phyloP scores from a whole-genome alignment of 2,797 vertebrate genomes.

The Chaenodraco wilsoni region DNA sequence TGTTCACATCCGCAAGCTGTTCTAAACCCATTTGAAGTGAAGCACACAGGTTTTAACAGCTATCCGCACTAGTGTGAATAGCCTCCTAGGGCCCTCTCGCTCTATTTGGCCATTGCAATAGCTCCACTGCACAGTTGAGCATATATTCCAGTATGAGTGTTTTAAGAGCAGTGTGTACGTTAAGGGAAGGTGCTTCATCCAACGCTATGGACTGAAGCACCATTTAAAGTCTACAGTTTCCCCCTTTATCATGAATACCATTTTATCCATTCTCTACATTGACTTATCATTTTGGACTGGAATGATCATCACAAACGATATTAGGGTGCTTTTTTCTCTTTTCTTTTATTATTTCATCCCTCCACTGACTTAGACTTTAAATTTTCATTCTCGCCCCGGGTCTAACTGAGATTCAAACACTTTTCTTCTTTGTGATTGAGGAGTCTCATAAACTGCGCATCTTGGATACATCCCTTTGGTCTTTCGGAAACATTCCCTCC shows the following conservation, averaged over 20 bases:
- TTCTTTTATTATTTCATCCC: constrained; percentile 63
- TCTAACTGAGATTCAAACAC: constrained; percentile 54
- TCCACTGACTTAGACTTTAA: constrained; percentile 57
- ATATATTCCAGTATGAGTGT: constrained; percentile 53
- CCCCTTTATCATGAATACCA: constrained; percentile 23
- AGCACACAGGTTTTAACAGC: constrained; percentile 75
- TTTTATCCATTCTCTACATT: background rate
- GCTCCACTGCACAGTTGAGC: constrained; percentile 59
- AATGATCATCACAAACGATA: constrained; percentile 33
- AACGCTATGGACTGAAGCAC: constrained; percentile 28
- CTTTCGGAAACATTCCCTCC: constrained; percentile 34
- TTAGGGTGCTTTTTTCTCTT: constrained; percentile 17
- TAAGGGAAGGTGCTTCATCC: constrained; percentile 54
- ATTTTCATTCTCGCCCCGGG: constrained; percentile 61
- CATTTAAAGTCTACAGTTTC: constrained; percentile 23
- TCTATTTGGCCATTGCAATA: constrained; percentile 63
- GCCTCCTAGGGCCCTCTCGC: constrained; percentile 68
- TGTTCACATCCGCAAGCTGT: constrained; percentile 75
- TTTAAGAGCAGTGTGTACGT: constrained; percentile 57
- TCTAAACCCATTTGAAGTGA: constrained; percentile 79
- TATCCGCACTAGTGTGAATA: constrained; percentile 71
- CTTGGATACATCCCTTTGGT: constrained; percentile 59
- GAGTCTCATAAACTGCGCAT: constrained; percentile 74
- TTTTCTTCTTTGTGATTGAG: constrained; percentile 69
- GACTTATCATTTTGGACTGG: constrained; percentile 26